Conservation (phyloP, 92 coral and sea anemone species). For the Virgularia gustaviana region DNA sequence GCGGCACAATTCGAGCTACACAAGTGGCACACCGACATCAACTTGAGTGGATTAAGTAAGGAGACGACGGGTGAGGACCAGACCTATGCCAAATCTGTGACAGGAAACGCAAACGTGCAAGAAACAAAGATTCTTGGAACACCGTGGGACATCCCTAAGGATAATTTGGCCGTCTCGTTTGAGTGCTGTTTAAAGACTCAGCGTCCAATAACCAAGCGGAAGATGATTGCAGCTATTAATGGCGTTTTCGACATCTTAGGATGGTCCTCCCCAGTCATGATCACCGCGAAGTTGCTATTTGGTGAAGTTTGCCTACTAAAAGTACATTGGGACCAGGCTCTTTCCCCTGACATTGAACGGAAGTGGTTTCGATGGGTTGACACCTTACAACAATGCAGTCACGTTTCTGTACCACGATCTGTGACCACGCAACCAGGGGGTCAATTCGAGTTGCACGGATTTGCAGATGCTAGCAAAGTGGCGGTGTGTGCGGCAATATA, state of each 20-base stretch:
- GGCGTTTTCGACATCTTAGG: constrained; percentile 27
- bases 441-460: background rate
- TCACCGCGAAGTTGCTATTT: constrained; percentile 5
- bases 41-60: background rate
- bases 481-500: constrained; percentile 21
- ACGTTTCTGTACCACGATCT: background rate
- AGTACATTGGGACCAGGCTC: background rate
- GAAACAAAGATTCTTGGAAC: constrained; percentile 65
- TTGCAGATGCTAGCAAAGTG: constrained; percentile 14
- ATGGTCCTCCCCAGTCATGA: constrained; percentile 9
- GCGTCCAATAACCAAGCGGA: constrained; percentile 27
- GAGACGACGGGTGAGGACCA: constrained; percentile 8
- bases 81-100: constrained; percentile 44
- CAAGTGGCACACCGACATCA: constrained; percentile 66
- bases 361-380: background rate
- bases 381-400: background rate
- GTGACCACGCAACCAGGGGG: background rate
- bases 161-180: constrained; percentile 40
- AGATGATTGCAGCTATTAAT: constrained; percentile 34
- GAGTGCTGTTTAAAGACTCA: background rate
- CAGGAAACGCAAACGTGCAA: constrained; percentile 8
- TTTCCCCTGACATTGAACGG: background rate
- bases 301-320: constrained; percentile 6
- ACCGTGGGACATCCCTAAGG: constrained; percentile 49
- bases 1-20: constrained; percentile 50